phyloP scores from a whole-genome alignment of 2,888 invertebrate genomes.

The Tenthredo mesomela region DNA sequence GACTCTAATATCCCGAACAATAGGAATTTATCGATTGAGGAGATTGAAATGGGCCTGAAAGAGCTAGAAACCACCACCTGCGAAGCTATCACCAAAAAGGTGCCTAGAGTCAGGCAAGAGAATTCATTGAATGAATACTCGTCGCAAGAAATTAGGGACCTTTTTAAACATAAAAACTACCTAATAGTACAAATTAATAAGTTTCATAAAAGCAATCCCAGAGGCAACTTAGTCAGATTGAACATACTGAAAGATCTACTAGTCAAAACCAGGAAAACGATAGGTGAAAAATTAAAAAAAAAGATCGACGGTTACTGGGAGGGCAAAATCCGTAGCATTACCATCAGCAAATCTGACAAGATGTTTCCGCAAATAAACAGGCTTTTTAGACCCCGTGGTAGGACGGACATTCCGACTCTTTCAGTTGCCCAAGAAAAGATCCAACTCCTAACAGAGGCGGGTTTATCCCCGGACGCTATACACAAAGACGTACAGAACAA shows the following conservation, averaged over 20 bases:
- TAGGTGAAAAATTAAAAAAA: background rate
- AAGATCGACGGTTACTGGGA: background rate
- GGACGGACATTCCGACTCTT: background rate
- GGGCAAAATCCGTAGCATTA: background rate
- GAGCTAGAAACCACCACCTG: background rate
- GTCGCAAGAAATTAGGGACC: background rate
- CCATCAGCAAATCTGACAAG: background rate
- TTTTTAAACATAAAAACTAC: background rate
- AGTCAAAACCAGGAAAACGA: background rate
- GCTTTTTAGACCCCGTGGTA: background rate
- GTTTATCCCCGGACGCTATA: no score
- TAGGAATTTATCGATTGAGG: constrained; percentile 54
- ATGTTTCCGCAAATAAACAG: background rate
- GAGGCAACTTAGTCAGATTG: background rate
- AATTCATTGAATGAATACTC: background rate
- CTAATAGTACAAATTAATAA: background rate
- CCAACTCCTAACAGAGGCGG: no score
- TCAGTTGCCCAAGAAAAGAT: background rate
- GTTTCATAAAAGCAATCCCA: background rate
- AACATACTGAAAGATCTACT: constrained; percentile 15
- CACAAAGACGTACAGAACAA: no score
- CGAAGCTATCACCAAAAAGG: background rate
- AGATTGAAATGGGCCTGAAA: constrained; percentile 54
- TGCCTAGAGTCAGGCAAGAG: background rate
- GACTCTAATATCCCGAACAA: constrained; percentile 36